phyloP scores from a whole-genome alignment of 2,113 vertebrate genomes.

The Mormyrus iriodes region DNA sequence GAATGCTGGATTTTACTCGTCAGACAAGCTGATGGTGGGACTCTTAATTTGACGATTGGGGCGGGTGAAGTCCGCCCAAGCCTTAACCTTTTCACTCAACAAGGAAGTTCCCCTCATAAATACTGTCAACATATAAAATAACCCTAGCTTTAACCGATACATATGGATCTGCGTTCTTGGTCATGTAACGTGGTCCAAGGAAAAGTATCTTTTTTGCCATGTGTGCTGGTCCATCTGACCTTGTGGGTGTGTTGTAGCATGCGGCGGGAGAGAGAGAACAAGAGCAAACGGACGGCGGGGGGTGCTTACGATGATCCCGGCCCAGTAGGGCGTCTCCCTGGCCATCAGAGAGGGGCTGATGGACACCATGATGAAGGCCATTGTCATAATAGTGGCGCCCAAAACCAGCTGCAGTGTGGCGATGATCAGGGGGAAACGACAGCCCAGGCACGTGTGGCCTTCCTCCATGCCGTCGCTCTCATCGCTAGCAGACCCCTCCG shows the following conservation, averaged over 20 bases:
- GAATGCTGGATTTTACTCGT: background rate
- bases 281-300: background rate
- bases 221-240: background rate
- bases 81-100: background rate
- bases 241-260: background rate
- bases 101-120: background rate
- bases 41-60: background rate
- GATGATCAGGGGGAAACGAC: conserved; percentile 86
- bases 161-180: background rate
- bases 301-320: conserved; percentile 95
- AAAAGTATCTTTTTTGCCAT: background rate
- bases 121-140: background rate
- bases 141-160: background rate
- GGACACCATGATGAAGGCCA: conserved; percentile 87
- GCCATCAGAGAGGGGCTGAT: conserved; percentile 81
- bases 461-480: conserved; percentile 52
- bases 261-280: background rate
- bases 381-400: conserved; percentile 69
- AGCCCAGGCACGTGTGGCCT: conserved; percentile 73
- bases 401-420: conserved; percentile 85
- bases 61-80: background rate
- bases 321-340: conserved; percentile 96
- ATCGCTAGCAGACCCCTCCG: conserved; percentile 35
- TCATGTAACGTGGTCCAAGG: background rate
- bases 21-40: background rate